Evolutionary conservation across 1,140 invertebrate genomes (phyloP).

Genomic region (Potamilus streckersoni): DNA sequence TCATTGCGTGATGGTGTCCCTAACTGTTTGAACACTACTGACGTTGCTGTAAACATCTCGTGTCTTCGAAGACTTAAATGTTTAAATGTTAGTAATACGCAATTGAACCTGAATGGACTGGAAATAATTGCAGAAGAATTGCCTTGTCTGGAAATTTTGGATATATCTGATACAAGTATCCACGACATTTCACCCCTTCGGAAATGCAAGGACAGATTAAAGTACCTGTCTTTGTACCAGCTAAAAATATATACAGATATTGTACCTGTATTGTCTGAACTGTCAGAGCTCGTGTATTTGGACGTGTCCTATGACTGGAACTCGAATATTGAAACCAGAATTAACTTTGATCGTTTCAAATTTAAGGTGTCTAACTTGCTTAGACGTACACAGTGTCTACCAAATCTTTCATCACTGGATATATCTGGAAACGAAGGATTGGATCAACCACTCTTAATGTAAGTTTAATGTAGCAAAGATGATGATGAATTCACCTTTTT

Average conservation of each 20-base stretch:
- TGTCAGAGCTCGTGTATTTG: conserved; percentile 74
- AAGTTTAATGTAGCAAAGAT: conserved; percentile 16
- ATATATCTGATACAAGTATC: conserved; percentile 79
- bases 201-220: conserved; percentile 75
- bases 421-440: conserved; percentile 77
- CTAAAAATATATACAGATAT: conserved; percentile 70
- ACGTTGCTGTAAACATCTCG: conserved; percentile 68
- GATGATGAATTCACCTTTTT: too few species aligned
- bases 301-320: conserved; percentile 77
- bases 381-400: conserved; percentile 71
- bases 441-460: conserved; percentile 69
- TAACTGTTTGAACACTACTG: conserved; percentile 74
- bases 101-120: conserved; percentile 78
- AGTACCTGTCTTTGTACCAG: conserved; percentile 77
- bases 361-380: conserved; percentile 70
- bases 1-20: conserved; percentile 74
- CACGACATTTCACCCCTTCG: conserved; percentile 77
- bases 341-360: conserved; percentile 67
- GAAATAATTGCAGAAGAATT: conserved; percentile 80
- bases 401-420: conserved; percentile 76
- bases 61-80: conserved; percentile 73
- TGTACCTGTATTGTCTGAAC: conserved; percentile 72
- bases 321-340: conserved; percentile 51
- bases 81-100: conserved; percentile 80
- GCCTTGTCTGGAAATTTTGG: conserved; percentile 75